phyloP scores from a whole-genome alignment of 2,797 vertebrate species.

The Hoplostethus mediterraneus region DNA sequence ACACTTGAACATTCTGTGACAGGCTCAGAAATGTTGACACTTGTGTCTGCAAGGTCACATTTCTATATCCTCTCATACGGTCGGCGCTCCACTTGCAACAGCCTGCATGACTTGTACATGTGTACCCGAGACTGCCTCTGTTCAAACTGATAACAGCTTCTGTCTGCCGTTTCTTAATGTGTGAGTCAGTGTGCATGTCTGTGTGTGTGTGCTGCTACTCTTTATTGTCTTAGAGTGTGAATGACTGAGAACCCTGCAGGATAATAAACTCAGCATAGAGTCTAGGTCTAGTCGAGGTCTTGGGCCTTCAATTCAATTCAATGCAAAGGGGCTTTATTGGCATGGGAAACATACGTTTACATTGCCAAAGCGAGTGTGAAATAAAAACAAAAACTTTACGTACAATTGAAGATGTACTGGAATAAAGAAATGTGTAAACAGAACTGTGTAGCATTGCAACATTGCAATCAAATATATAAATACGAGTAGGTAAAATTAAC shows the following conservation, averaged over 20 bases:
- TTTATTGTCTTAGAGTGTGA: background rate
- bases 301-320: background rate
- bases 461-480: too few species aligned
- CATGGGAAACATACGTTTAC: too few species aligned
- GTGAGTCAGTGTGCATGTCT: slow-evolving; percentile 3
- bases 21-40: slow-evolving; percentile 92
- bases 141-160: slow-evolving; percentile 1
- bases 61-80: slow-evolving; percentile 54
- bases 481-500: too few species aligned
- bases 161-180: background rate
- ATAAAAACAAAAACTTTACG: too few species aligned
- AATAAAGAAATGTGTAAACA: too few species aligned
- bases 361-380: too few species aligned
- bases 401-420: too few species aligned
- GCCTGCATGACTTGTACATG: background rate
- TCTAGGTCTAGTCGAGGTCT: too few species aligned
- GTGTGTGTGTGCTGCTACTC: background rate
- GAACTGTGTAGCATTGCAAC: too few species aligned
- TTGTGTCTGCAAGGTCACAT: slow-evolving; percentile 78
- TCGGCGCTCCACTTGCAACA: slow-evolving; percentile 37
- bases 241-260: background rate
- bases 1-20: slow-evolving; percentile 90
- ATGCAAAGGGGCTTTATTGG: too few species aligned
- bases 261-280: too few species aligned
- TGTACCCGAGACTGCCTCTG: background rate